phyloP scores from a whole-genome alignment of 2,113 vertebrate genomes.

The Hirundichthys speculiger region DNA sequence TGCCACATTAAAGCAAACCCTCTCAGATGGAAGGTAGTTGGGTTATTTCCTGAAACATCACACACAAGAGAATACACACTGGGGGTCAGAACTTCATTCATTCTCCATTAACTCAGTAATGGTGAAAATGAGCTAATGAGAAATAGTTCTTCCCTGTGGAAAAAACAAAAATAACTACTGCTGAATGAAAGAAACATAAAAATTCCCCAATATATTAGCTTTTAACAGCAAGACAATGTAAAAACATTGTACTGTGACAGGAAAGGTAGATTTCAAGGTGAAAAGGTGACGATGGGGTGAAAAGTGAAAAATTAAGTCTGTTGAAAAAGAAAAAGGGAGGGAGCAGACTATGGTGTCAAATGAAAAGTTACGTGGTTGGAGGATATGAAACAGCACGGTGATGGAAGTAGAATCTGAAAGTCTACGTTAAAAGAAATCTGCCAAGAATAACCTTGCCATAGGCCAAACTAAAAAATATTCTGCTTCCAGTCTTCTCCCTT shows the following conservation, averaged over 20 bases:
- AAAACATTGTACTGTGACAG: conserved; percentile 1
- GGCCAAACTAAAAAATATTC: conserved; percentile 9
- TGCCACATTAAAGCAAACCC: conserved; percentile 14
- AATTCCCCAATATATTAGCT: conserved; percentile 16
- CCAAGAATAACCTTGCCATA: conserved; percentile 35
- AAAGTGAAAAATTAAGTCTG: conserved; percentile 16
- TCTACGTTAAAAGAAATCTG: conserved; percentile 60
- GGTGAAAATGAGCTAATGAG: conserved; percentile 48
- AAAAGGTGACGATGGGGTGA: neutral
- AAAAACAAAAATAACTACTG: conserved; percentile 34
- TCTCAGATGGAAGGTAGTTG: neutral
- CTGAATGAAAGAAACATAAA: conserved; percentile 14
- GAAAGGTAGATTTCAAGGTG: neutral
- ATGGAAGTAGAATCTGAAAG: conserved; percentile 50
- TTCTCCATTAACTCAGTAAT: conserved; percentile 63
- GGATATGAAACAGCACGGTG: conserved; percentile 55
- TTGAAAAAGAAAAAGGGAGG: conserved; percentile 16
- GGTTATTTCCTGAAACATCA: conserved; percentile 39
- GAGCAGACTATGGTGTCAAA: conserved; percentile 62
- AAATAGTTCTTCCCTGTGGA: conserved; percentile 44
- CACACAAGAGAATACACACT: conserved; percentile 24
- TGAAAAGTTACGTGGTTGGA: conserved; percentile 71
- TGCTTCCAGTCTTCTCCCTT: too few species aligned
- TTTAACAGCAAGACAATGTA: conserved; percentile 25
- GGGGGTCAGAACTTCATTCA: conserved; percentile 47